Conservation (phyloP, 2,113 vertebrate species). For the Cnemophilus loriae region DNA sequence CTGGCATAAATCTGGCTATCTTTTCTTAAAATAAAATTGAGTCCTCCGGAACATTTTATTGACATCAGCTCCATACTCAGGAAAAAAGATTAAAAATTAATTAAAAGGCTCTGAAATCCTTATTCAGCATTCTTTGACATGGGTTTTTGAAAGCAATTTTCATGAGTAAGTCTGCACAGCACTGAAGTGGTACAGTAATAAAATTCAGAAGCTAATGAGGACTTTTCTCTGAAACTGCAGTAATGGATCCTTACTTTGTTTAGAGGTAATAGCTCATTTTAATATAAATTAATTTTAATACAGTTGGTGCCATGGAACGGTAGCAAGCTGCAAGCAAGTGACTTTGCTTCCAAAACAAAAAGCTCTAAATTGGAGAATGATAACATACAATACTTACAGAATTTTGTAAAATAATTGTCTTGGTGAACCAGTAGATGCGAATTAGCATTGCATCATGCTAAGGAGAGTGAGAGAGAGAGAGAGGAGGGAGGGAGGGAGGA, state of each 20-base stretch:
- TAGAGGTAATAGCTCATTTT: neutral
- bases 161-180: neutral
- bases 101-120: neutral
- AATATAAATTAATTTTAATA: neutral
- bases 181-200: neutral
- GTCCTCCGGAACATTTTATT: neutral
- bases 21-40: neutral
- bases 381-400: neutral
- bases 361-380: neutral
- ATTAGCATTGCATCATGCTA: neutral
- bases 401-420: neutral
- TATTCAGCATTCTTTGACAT: neutral
- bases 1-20: neutral
- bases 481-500: too few species aligned
- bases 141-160: neutral
- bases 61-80: neutral
- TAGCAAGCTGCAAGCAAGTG: neutral
- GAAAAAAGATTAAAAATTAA: neutral
- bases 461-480: neutral
- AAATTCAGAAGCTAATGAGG: neutral
- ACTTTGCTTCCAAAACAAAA: neutral
- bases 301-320: rapidly evolving
- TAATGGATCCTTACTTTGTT: neutral
- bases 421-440: neutral
- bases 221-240: neutral